Conservation (phyloP, 2,888 invertebrate genomes). For the Nemoura dubitans region DNA sequence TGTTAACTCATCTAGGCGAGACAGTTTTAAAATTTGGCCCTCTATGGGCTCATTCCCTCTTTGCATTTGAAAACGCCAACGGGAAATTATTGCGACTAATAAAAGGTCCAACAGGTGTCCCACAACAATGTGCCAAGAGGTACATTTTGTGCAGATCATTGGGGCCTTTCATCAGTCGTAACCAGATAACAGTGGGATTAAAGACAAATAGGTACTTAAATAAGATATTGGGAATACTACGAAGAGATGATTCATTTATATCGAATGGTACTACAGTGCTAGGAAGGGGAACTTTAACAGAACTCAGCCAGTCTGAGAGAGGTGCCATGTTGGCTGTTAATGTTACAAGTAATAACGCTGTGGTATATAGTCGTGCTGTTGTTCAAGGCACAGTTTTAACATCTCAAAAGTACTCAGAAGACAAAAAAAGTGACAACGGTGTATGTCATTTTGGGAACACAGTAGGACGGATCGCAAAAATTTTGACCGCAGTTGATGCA, state of each 20-base stretch:
- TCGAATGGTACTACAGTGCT: background rate
- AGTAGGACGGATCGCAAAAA: background rate
- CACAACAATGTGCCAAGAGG: conserved; percentile 20
- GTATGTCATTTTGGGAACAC: background rate
- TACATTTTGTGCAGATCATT: background rate
- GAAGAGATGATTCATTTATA: background rate
- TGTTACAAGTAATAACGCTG: background rate
- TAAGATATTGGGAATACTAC: background rate
- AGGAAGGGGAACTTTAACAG: background rate
- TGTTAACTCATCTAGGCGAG: conserved; percentile 37
- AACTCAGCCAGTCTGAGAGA: background rate
- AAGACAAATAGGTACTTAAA: background rate
- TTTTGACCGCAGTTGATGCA: background rate
- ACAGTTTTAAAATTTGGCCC: conserved; percentile 42
- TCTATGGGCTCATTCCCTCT: conserved; percentile 41
- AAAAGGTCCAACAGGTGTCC: conserved; percentile 29
- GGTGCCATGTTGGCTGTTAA: background rate
- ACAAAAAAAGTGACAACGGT: conserved; percentile 18
- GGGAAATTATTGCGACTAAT: conserved; percentile 22
- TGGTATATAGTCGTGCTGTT: conserved; percentile 24
- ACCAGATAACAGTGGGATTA: background rate
- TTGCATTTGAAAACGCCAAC: conserved; percentile 43
- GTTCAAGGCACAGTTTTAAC: background rate
- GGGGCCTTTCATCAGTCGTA: background rate
- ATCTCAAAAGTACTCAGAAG: background rate